Conservation (phyloP, 2,113 vertebrate genomes). For the Perca fluviatilis region DNA sequence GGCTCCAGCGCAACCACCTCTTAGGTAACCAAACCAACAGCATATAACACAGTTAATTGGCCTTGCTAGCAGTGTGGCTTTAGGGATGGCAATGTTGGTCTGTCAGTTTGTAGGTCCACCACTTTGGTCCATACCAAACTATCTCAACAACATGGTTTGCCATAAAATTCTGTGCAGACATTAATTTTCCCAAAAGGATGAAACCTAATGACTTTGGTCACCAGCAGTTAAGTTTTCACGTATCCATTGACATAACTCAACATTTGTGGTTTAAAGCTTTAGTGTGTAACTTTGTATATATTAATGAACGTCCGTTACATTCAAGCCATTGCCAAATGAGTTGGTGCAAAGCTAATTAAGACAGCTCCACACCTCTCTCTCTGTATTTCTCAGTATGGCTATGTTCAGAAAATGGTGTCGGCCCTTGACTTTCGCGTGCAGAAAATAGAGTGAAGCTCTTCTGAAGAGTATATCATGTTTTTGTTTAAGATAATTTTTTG, state of each 20-base stretch:
- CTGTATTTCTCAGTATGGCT: too few relatives aligned
- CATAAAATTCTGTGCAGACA: neutral
- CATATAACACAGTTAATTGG: neutral
- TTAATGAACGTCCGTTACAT: too few relatives aligned
- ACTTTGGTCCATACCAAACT: neutral
- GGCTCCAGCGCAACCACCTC: constrained; percentile 50
- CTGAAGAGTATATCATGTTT: too few relatives aligned
- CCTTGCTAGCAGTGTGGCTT: neutral
- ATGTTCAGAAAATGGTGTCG: too few relatives aligned
- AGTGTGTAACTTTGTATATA: too few relatives aligned
- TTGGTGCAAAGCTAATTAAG: too few relatives aligned
- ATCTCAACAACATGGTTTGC: neutral
- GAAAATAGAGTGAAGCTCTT: too few relatives aligned
- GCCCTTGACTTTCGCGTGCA: too few relatives aligned
- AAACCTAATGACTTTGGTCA: neutral
- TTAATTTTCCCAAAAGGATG: neutral
- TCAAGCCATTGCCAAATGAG: too few relatives aligned
- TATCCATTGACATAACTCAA: neutral
- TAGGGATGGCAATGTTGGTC: neutral
- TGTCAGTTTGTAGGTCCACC: neutral
- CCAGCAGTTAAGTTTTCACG: neutral
- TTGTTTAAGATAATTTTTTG: too few relatives aligned
- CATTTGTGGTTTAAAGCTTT: neutral
- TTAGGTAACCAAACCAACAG: constrained; percentile 35
- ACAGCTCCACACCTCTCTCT: too few relatives aligned